Percentiles rank a stretch among this genome's conserved stretches.
phyloP scores from a whole-genome alignment of 2,888 invertebrate genomes.

The Muschampia staudingeri region DNA sequence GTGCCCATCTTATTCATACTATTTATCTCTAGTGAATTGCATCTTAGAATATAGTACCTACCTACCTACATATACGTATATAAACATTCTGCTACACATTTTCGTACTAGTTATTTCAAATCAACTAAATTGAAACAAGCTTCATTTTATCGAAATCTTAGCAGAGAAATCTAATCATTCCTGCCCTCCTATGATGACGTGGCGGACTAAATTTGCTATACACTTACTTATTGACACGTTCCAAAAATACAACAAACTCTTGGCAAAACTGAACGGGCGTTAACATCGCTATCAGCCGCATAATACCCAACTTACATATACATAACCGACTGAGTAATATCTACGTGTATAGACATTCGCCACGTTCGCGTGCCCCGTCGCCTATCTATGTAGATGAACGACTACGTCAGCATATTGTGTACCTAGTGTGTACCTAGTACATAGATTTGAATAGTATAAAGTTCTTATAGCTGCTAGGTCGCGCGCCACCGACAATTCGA shows the following conservation, averaged over 20 bases:
- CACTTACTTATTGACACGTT: constrained; percentile 91
- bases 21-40: no score
- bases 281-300: constrained; percentile 90
- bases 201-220: constrained; percentile 89
- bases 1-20: no score
- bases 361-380: constrained; percentile 68
- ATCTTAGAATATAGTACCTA: no score
- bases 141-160: constrained; percentile 36
- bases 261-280: constrained; percentile 91
- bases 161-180: constrained; percentile 84
- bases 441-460: constrained; percentile 46
- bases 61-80: no score
- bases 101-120: not conserved
- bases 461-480: constrained; percentile 72
- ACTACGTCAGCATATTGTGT: constrained; percentile 58
- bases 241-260: constrained; percentile 89
- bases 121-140: not conserved
- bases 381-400: constrained; percentile 66
- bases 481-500: constrained; percentile 29
- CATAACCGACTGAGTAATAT: constrained; percentile 52
- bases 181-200: constrained; percentile 84
- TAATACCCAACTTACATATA: constrained; percentile 78
- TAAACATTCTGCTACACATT: not conserved
- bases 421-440: constrained; percentile 35
- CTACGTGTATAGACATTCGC: constrained; percentile 65